Base-by-base conservation (phyloP, 2,888 invertebrate genomes). In the Drosophila subquinaria region DNA sequence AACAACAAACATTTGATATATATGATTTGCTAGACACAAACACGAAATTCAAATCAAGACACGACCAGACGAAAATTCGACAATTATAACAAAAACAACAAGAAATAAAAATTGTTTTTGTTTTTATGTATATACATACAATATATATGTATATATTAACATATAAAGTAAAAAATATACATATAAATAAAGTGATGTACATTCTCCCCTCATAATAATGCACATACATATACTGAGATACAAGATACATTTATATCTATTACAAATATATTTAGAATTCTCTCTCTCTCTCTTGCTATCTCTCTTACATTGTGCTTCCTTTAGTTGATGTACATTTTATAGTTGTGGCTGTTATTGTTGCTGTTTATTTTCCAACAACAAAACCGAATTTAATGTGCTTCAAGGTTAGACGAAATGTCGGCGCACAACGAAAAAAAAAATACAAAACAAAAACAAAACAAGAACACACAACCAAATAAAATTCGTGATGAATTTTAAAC, bases 401-500 rank as follows among this genome's bases (percentile, higher is more conserved):
- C 87, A 87, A 87, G 87, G 87, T 87, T 87, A 81, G 75, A 57
- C 73, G 68, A 67, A 85, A 69, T 73, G 60, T 50, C 73, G 72
- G 47, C 11, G 48, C 55, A 56, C 40, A 65, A 30, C 42, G 43
- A 47, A 62, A 64, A 64, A 64, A 71, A 64, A 72, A 60, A 51
- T 56, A 60, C n/a, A 64, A 63, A 66, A 63, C 27, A 56, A 60
- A 11, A 70, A 17, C 65, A 61, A 60, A 72, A 62, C 43, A 67
- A 69, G 69, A 77, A 79, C 68, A 70, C 50, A 74, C 73, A 88
- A 69, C 75, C 71, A 85, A 85, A 85, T 86, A 78, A 83, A 81
- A 85, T 73, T 87, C 86, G 86, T 87, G 86, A 88, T 87, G 86
- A 88, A 83, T 88, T 85, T 80, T 85, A 80, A 80, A 76, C 76